These are phyloP conservation scores for Tetrax tetrax DNA, from an alignment of 2,113 vertebrate species.

Conservation along the genomic window DNA sequence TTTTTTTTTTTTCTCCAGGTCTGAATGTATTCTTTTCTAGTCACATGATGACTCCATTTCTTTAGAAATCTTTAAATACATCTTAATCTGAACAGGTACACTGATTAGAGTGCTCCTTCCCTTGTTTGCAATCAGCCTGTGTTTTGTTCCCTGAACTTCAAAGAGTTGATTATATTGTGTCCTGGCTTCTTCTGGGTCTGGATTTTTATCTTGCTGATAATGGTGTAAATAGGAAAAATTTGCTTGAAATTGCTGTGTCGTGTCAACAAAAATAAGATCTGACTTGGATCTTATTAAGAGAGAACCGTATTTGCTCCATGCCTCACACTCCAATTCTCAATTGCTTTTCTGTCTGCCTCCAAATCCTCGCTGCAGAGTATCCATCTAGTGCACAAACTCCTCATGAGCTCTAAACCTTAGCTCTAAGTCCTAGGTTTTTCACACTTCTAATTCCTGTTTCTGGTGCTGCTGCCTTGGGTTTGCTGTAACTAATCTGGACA, in stretches of 20 bases:
- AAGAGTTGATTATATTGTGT: slow-evolving; percentile 16
- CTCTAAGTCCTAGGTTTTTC: neutral
- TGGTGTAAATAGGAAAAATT: neutral
- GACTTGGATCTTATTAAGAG: slow-evolving; percentile 2
- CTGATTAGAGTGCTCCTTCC: slow-evolving; percentile 11
- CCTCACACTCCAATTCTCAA: neutral
- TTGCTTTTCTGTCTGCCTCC: neutral
- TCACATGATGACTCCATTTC: neutral
- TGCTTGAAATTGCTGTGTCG: slow-evolving; percentile 10
- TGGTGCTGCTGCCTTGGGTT: neutral
- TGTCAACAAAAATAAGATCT: slow-evolving; percentile 40
- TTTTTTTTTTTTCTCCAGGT: neutral
- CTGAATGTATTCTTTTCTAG: neutral
- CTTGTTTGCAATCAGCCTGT: slow-evolving; percentile 26
- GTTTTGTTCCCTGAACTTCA: slow-evolving; percentile 51
- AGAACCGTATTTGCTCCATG: neutral
- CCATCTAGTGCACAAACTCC: neutral
- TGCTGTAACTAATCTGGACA: neutral
- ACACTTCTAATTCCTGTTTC: neutral
- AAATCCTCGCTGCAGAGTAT: neutral
- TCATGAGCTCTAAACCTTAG: neutral
- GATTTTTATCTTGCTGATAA: slow-evolving; percentile 39
- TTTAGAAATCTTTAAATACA: slow-evolving; percentile 21
- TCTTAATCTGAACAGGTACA: neutral
- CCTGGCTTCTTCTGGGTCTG: slow-evolving; percentile 10